Percentiles rank a stretch among this genome's conserved stretches.
Conservation (phyloP, 2,797 vertebrate genomes). For the Orientallactaga sibirica region DNA sequence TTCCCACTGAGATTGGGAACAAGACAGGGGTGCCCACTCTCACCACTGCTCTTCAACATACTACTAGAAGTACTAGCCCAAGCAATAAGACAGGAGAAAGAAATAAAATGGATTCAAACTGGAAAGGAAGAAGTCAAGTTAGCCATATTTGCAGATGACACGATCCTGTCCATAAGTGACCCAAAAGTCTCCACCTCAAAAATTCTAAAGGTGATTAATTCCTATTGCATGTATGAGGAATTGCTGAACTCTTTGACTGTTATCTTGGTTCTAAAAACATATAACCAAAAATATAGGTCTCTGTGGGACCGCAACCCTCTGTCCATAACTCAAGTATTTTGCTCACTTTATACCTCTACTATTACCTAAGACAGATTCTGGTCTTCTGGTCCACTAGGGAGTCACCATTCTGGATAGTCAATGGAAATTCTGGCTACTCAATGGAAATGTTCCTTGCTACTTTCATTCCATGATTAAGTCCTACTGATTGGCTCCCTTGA, state of each 20-base stretch:
- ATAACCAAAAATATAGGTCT: background rate
- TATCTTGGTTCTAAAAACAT: background rate
- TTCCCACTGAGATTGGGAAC: no score
- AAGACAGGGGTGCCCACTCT: no score
- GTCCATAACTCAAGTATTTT: background rate
- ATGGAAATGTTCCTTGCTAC: background rate
- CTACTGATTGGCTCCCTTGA: background rate
- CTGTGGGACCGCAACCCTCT: background rate
- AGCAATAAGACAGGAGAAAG: no score
- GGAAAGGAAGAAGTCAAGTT: no score
- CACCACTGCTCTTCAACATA: no score
- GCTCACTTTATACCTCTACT: background rate
- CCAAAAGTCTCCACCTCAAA: no score
- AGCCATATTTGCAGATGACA: no score
- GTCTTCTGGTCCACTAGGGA: background rate
- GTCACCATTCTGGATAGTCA: background rate
- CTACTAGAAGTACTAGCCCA: no score
- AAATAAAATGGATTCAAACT: no score
- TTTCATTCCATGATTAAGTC: constrained; percentile 27
- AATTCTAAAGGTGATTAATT: no score
- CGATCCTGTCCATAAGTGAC: no score
- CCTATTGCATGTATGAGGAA: background rate
- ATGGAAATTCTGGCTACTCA: background rate
- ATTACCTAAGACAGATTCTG: background rate
- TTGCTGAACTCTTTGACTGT: background rate